Evolutionary conservation across 2,113 vertebrate genomes (phyloP).

Genomic region (Bettongia penicillata): DNA sequence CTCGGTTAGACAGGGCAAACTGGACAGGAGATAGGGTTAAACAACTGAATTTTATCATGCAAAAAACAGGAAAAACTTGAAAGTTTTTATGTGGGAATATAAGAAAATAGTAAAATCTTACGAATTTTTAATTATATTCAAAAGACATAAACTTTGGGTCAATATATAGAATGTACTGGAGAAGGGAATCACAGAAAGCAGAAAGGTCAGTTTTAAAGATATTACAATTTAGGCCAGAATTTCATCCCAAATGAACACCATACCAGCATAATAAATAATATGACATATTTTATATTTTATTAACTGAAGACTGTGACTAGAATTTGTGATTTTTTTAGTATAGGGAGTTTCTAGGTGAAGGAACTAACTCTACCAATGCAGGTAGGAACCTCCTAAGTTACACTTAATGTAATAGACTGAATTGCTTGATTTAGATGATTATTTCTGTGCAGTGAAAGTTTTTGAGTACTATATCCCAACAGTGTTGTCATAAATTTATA

Average conservation of each 20-base stretch:
- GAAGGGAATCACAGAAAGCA: constrained; percentile 19
- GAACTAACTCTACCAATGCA: background rate
- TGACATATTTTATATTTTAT: constrained; percentile 11
- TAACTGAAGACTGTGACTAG: background rate
- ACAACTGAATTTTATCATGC: constrained; percentile 17
- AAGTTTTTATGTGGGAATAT: constrained; percentile 60
- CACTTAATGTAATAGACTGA: constrained; percentile 1
- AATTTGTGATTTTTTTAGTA: background rate
- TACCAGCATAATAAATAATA: constrained; percentile 11
- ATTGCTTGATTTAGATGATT: background rate
- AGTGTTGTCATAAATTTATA: background rate
- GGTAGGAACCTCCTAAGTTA: background rate
- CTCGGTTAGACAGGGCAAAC: background rate
- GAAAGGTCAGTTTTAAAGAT: constrained; percentile 40
- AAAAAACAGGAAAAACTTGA: constrained; percentile 7
- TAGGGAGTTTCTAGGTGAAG: background rate
- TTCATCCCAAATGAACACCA: constrained; percentile 15
- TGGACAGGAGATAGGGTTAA: constrained; percentile 30
- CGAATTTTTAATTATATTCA: background rate
- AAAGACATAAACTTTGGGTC: constrained; percentile 4
- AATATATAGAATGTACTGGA: background rate
- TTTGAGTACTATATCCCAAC: background rate
- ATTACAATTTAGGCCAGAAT: constrained; percentile 12
- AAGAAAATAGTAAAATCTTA: constrained; percentile 36
- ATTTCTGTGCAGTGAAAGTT: constrained; percentile 33